These are phyloP conservation scores for Centropus bengalensis DNA, from an alignment of 2,113 vertebrate genomes.

Conservation along the genomic window DNA sequence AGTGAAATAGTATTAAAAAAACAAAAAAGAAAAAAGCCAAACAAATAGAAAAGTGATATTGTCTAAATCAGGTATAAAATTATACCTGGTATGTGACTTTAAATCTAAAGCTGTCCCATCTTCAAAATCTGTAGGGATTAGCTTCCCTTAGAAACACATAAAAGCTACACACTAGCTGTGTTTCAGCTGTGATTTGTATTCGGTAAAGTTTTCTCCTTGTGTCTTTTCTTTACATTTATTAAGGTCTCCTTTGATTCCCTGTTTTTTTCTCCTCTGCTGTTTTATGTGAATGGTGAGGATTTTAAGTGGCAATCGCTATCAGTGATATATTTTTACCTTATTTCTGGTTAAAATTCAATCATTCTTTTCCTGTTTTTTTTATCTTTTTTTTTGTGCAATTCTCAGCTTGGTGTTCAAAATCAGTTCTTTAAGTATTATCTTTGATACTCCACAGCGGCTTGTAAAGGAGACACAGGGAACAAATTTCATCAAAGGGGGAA, in stretches of 20 bases:
- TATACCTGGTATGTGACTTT: background rate
- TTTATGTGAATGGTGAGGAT: background rate
- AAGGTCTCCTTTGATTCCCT: background rate
- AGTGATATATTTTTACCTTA: background rate
- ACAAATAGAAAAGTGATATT: background rate
- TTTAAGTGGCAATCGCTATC: rapidly evolving
- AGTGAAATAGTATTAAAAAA: background rate
- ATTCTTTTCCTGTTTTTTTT: background rate
- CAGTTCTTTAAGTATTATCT: background rate
- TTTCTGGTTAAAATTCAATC: background rate
- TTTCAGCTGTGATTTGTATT: constrained; percentile 1
- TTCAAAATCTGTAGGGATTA: background rate
- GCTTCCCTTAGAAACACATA: background rate
- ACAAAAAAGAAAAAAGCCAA: background rate
- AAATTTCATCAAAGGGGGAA: background rate
- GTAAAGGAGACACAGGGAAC: background rate
- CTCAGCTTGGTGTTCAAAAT: background rate
- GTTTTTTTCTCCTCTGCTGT: background rate
- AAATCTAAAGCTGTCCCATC: background rate
- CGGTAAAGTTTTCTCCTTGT: background rate
- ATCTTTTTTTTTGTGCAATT: background rate
- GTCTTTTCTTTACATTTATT: background rate
- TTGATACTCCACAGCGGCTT: background rate
- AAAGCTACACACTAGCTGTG: background rate
- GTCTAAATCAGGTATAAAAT: background rate